phyloP scores from a whole-genome alignment of 2,888 invertebrate genomes.

The Emmelina monodactyla region DNA sequence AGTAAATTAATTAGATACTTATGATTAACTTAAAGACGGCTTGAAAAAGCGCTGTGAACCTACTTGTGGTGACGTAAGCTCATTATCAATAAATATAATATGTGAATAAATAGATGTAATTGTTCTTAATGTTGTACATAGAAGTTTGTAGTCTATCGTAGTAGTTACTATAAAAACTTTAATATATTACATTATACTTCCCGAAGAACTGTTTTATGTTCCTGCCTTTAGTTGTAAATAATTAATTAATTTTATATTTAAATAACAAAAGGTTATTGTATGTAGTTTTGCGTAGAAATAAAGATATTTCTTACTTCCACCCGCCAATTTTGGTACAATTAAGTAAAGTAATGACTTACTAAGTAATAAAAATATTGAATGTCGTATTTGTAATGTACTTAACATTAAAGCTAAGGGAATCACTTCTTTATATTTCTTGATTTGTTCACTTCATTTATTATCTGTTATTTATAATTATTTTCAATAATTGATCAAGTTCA shows the following conservation, averaged over 20 bases:
- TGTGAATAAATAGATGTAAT: slow-evolving; percentile 40
- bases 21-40: too few species aligned
- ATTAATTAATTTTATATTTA: slow-evolving; percentile 17
- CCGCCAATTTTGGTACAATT: too few species aligned
- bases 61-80: slow-evolving; percentile 39
- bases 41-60: slow-evolving; percentile 50
- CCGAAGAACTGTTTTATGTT: slow-evolving; percentile 62
- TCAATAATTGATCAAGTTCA: slow-evolving; percentile 52
- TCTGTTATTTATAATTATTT: slow-evolving; percentile 16
- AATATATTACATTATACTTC: slow-evolving; percentile 58
- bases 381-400: slow-evolving; percentile 58
- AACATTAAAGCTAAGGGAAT: slow-evolving; percentile 24
- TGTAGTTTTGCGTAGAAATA: too few species aligned
- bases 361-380: slow-evolving; percentile 43
- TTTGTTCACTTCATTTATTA: slow-evolving; percentile 13
- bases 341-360: too few species aligned
- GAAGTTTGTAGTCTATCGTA: slow-evolving; percentile 19
- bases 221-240: slow-evolving; percentile 53
- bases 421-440: background rate
- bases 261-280: background rate
- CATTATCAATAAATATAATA: slow-evolving; percentile 29
- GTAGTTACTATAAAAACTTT: slow-evolving; percentile 47
- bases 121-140: background rate
- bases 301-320: too few species aligned
- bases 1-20: too few species aligned